Evolutionary conservation across 2,797 vertebrate genomes (phyloP), one percentile per base, ranked within the genome.

Genomic region (Schizopygopsis malacanthus): DNA sequence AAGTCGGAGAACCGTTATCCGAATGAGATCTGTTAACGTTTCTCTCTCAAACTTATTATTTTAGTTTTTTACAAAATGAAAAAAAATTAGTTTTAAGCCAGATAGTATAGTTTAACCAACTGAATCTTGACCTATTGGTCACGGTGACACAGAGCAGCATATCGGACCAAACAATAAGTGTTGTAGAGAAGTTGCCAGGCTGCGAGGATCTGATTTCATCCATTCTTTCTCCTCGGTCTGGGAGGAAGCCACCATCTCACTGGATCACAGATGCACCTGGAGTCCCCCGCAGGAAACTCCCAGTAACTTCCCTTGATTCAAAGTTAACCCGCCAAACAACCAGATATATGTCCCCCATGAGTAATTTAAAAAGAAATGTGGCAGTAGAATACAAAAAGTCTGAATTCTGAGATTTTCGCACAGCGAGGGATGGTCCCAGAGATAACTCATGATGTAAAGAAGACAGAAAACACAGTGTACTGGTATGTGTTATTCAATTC

Each of bases 221-320:
- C 84, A 88, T 85, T 88, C 87, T 84, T 83, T 84, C 82, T 76
- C 45, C 76, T 63, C 63, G 25, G 86, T 67, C 39, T 52, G 81
- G 83, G 86, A 90, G 90, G 85, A 91, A 89, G 82, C 82, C 86
- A 85, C 83, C 85, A 59, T 70, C 84, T 87, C 81, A 56, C 50
- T 93, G 92, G 90, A 91, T 92, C 91, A 91, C 85, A 84, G 59
- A 90, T 89, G 92, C 94, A 95, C 94, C 94, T 95, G 94, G 95
- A 87, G 84, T 90, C 92, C 88, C 89, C 88, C 65, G 89, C 93
- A 94, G 94, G 93, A 95, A 95, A 92, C 89, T 90, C 92, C 92
- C 94, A 92, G 93, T 94, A 93, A 95, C 92, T 93, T 93, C 94
- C 94, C 91, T 91, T 89, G 86, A 91, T 92, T 91, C 87, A 92